Percentiles rank a stretch among this genome's conserved stretches.
These are phyloP conservation scores for Agrilus mali DNA, from an alignment of 2,888 invertebrate genomes.

Conservation along the genomic window DNA sequence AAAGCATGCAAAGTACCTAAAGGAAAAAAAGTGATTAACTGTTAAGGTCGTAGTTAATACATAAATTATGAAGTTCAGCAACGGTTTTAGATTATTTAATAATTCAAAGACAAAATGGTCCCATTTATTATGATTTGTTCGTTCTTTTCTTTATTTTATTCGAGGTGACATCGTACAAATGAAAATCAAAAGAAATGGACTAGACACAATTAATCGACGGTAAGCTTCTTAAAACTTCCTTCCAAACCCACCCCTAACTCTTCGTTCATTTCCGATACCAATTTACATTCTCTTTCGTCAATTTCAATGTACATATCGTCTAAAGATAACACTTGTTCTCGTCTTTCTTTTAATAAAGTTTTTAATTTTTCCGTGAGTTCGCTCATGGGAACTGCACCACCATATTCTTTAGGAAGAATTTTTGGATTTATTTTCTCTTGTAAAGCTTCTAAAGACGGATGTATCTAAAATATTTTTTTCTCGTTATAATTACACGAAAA, in stretches of 20 bases:
- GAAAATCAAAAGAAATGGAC: too few relatives aligned
- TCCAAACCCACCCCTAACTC: conserved; percentile 62
- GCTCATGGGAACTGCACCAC: conserved; percentile 65
- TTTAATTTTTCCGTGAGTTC: conserved; percentile 74
- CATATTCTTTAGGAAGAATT: conserved; percentile 77
- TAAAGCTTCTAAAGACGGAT: conserved; percentile 49
- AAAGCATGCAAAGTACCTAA: too few relatives aligned
- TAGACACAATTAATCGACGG: conserved; percentile 51
- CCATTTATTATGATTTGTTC: too few relatives aligned
- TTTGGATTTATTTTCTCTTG: conserved; percentile 56
- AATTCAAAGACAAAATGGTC: too few relatives aligned
- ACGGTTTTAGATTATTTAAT: too few relatives aligned
- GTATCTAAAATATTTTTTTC: conserved; percentile 42
- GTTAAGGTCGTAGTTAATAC: too few relatives aligned
- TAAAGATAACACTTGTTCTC: conserved; percentile 53
- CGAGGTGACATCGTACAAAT: too few relatives aligned
- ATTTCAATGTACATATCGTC: conserved; percentile 67
- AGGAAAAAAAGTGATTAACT: too few relatives aligned
- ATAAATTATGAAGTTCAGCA: too few relatives aligned
- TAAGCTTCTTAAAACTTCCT: conserved; percentile 73
- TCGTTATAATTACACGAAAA: too few relatives aligned
- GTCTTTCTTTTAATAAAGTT: conserved; percentile 45
- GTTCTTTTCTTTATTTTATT: too few relatives aligned
- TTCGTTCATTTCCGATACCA: conserved; percentile 41
- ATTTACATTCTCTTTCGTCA: conserved; percentile 36